A percentile compares a stretch with the other conserved stretches of the same genome.
phyloP scores from a whole-genome alignment of 1,140 invertebrate genomes.

The Muscidifurax raptorellus region DNA sequence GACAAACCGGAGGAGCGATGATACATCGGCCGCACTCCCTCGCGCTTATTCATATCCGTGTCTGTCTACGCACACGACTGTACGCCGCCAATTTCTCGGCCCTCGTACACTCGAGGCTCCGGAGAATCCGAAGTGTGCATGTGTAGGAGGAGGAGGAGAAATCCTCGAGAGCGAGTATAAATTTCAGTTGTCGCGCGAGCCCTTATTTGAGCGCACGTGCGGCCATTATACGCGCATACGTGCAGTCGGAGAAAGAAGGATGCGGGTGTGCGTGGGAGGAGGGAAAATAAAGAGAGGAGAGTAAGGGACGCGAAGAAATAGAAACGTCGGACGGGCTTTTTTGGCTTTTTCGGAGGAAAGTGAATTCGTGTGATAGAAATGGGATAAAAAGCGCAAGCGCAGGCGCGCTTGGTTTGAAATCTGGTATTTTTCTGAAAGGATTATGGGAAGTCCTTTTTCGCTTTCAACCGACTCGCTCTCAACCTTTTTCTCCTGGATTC shows the following conservation, averaged over 20 bases:
- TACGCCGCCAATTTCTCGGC: not conserved
- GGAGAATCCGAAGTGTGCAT: not conserved
- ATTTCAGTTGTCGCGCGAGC: slow-evolving; percentile 33
- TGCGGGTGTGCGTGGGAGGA: not conserved
- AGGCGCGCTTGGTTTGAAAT: not conserved
- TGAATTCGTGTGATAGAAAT: not conserved
- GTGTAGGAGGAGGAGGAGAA: not conserved
- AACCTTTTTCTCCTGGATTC: not conserved
- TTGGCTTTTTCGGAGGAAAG: not conserved
- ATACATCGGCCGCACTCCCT: not conserved
- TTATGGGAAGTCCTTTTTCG: slow-evolving; percentile 5
- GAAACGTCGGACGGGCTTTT: not conserved
- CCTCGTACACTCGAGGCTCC: not conserved
- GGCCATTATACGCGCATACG: slow-evolving; percentile 26
- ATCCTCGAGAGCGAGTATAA: slow-evolving; percentile 39
- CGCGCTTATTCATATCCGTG: slow-evolving; percentile 24
- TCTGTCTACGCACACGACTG: not conserved
- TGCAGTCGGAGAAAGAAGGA: not conserved
- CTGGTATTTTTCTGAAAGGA: slow-evolving; percentile 1
- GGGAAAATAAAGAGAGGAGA: not conserved
- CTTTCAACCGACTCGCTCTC: not conserved
- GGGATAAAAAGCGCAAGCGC: not conserved
- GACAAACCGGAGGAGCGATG: not conserved
- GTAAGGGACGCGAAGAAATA: not conserved
- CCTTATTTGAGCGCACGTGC: slow-evolving; percentile 35